Evolutionary conservation across 2,797 vertebrate genomes (phyloP), one percentile per base, ranked within the genome.

Genomic region (Protonibea diacanthus): DNA sequence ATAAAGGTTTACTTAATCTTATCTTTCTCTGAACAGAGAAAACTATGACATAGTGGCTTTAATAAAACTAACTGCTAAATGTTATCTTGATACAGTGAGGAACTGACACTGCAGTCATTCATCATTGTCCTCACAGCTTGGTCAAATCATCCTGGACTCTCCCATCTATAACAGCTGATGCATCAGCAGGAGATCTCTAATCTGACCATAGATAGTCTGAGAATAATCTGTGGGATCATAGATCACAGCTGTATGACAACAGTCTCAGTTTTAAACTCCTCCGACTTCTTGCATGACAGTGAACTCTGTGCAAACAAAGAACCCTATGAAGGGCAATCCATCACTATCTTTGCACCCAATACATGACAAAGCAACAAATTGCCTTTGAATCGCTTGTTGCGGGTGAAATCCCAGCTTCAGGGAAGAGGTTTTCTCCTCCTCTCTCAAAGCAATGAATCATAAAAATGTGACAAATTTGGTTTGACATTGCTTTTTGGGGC

Each of bases 361-460:
- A 94, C 93, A 93, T 85, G 91, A 93, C 88, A 93, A 94, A 92
- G 91, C 87, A 93, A 91, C 93, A 95, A 94, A 92, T 92, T 93
- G 89, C 78, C 88, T 91, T 91, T 92, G 89, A 92, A 90, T 93
- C 62, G 83, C 81, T 90, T 84, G 88, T 91, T 91, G 89, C 81
- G 89, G 91, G 89, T 94, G 92, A 94, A 94, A 93, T 92, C 93
- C 91, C 90, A 86, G 90, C 92, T 93, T 91, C 83, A 82, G 89
- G 88, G 90, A 49, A 88, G 76, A 88, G 79, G 85, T 90, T 89
- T 87, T 88, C 85, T 86, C 69, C 81, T 72, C 72, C 64, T 82
- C 74, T 75, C 79, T 77, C 52, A 63, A 72, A 75, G 91, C 91
- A 93, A 93, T 93, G 91, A 93, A 95, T 94, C 91, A 93, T 91